These are phyloP conservation scores for Egretta garzetta DNA, from an alignment of 2,113 vertebrate species.

Conservation along the genomic window DNA sequence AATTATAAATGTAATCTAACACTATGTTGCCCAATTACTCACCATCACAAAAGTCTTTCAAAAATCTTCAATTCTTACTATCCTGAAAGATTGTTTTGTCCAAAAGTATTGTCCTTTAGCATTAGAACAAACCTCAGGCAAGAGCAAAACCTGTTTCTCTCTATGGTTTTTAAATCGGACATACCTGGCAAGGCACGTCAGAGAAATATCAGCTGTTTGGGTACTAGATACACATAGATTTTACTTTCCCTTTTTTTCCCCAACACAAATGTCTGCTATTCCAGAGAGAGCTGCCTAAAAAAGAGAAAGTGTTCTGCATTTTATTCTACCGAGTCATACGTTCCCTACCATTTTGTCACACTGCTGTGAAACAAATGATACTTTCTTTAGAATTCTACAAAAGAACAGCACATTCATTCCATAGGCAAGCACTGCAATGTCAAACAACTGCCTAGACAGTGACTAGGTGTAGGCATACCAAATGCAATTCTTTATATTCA, in stretches of 20 bases:
- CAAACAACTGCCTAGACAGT: not conserved
- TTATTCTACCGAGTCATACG: conserved; percentile 36
- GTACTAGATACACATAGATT: not conserved
- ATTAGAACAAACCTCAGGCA: not conserved
- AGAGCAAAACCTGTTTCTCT: not conserved
- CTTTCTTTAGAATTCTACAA: conserved; percentile 47
- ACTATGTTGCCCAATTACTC: not conserved
- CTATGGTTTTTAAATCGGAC: not conserved
- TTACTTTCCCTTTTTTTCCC: not conserved
- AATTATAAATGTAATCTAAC: not conserved
- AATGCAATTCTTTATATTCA: not conserved
- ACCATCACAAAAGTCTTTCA: not conserved
- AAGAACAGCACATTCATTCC: conserved; percentile 20
- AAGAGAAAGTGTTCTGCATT: not conserved
- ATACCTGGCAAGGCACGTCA: not conserved
- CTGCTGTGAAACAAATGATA: conserved; percentile 45
- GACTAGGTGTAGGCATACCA: not conserved
- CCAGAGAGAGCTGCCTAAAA: conserved; percentile 23
- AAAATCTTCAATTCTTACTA: not conserved
- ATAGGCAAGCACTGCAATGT: not conserved
- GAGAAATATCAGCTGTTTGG: conserved; percentile 3
- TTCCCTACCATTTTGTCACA: conserved; percentile 17
- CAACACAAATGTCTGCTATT: conserved; percentile 46
- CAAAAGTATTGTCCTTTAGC: not conserved
- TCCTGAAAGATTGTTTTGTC: not conserved